Conservation (phyloP, 2,797 vertebrate species). For the Falco columbarius region DNA sequence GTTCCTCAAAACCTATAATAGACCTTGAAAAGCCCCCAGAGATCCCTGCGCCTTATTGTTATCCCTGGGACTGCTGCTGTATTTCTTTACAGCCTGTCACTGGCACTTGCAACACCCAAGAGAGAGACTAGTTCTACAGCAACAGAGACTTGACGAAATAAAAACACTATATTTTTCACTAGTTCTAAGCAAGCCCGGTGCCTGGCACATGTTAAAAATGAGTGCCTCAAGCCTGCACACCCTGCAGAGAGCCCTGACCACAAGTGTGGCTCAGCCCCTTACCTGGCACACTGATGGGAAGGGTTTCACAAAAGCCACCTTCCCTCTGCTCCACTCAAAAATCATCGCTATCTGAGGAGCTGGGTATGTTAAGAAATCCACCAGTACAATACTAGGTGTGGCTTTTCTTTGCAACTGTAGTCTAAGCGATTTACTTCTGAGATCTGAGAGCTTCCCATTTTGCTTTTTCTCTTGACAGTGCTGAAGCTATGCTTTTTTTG, state of each 20-base stretch:
- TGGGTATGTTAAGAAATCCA: neutral
- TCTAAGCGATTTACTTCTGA: neutral
- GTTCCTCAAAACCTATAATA: neutral
- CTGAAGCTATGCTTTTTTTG: neutral
- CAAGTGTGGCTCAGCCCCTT: neutral
- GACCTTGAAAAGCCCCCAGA: neutral
- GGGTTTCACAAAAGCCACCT: neutral
- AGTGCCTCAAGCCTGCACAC: neutral
- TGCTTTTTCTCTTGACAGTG: neutral
- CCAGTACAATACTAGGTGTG: accelerated
- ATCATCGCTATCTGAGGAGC: neutral
- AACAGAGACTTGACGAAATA: neutral
- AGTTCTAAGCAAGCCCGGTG: neutral
- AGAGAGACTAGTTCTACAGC: neutral
- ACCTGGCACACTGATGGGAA: neutral
- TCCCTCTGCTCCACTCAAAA: neutral
- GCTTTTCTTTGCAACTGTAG: neutral
- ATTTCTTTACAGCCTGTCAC: neutral
- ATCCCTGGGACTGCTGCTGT: neutral
- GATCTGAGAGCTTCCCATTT: neutral
- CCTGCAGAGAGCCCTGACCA: neutral
- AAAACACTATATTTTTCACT: neutral
- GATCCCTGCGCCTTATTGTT: neutral
- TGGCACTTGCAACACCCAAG: neutral
- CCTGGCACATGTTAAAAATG: neutral